These are phyloP conservation scores for Puffinus mauretanicus DNA, from an alignment of 2,113 vertebrate species.

Conservation along the genomic window DNA sequence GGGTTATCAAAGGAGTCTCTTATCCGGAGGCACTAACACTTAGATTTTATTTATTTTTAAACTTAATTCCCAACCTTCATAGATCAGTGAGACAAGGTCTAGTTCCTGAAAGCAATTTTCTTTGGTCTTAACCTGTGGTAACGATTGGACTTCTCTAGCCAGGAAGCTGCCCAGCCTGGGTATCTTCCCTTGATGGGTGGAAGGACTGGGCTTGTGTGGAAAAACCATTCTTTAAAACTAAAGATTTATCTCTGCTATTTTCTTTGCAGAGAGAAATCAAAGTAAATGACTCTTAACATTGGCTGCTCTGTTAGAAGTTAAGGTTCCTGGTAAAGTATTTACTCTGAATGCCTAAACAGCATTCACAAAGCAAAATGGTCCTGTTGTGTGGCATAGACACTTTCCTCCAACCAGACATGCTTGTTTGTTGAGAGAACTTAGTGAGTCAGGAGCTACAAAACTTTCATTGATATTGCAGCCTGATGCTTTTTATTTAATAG, in stretches of 20 bases:
- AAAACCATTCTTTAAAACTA: neutral
- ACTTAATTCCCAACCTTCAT: neutral
- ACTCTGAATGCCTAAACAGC: neutral
- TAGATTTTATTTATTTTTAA: neutral
- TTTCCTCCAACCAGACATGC: neutral
- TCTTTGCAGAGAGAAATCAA: neutral
- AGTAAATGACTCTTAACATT: neutral
- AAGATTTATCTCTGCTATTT: neutral
- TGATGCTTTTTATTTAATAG: neutral
- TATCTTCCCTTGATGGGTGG: neutral
- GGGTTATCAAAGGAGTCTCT: neutral
- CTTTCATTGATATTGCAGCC: accelerated
- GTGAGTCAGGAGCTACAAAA: neutral
- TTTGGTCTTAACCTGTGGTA: neutral
- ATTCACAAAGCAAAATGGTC: neutral
- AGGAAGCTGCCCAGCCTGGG: neutral
- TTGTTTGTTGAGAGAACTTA: neutral
- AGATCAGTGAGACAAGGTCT: neutral
- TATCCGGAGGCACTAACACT: neutral
- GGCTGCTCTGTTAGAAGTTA: neutral
- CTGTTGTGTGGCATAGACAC: neutral
- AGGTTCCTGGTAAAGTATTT: neutral
- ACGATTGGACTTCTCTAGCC: neutral
- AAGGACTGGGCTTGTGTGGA: neutral
- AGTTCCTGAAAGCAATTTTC: neutral